Conservation (phyloP, 2,888 invertebrate genomes). For the Athalia rosae region DNA sequence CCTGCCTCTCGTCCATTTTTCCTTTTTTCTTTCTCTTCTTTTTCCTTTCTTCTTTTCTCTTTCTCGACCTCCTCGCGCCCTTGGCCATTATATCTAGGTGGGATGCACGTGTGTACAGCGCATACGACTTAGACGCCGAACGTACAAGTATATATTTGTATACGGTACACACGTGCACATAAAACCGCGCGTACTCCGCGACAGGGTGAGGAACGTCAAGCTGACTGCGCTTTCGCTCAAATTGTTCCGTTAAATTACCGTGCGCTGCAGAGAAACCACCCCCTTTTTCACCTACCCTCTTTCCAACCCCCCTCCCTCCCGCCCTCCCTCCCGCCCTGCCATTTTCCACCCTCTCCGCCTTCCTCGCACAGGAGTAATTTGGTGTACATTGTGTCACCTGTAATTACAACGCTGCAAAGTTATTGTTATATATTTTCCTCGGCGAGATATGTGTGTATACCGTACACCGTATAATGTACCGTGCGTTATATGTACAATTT, state of each 20-base stretch:
- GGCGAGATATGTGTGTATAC: slow-evolving; percentile 15
- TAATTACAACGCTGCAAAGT: slow-evolving; percentile 43
- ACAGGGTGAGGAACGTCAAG: background rate
- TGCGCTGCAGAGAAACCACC: slow-evolving; percentile 23
- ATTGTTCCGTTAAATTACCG: slow-evolving; percentile 43
- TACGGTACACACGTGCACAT: no score
- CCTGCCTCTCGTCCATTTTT: background rate
- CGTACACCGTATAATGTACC: slow-evolving; percentile 6
- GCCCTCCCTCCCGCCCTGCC: no score
- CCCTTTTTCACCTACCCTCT: no score
- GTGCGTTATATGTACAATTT: background rate
- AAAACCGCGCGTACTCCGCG: no score
- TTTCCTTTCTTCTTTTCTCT: background rate
- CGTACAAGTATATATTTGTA: no score
- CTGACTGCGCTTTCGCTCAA: slow-evolving; percentile 45
- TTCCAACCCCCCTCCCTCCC: no score
- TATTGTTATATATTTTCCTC: slow-evolving; percentile 36
- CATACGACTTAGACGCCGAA: background rate
- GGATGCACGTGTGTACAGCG: background rate
- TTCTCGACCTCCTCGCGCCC: slow-evolving; percentile 32
- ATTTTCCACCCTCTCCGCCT: no score
- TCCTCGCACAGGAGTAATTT: slow-evolving; percentile 4
- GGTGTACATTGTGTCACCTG: slow-evolving; percentile 43
- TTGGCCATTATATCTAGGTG: background rate
- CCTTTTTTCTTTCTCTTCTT: background rate